Base-by-base conservation (phyloP, 2,888 invertebrate genomes). In the Meta bourneti region DNA sequence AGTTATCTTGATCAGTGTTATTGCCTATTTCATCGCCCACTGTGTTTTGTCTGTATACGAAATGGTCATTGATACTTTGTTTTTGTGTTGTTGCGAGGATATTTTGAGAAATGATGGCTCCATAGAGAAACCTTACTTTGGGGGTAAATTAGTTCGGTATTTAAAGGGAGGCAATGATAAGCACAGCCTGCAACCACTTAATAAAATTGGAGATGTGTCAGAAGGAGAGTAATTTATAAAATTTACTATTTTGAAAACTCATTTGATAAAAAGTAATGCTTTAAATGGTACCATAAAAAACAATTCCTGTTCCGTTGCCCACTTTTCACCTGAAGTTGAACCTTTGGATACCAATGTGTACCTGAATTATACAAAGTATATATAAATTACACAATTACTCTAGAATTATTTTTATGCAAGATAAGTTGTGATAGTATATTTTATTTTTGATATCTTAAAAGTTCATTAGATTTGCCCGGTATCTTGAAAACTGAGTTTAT, bases 1-100 rank as follows among this genome's bases (percentile, higher is more conserved):
- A 6, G 95, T 97, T 19, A 94, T 96, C 7, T 94, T 97, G 1
- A 96, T 96, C 49, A 96, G 96, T 89, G 93, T 97, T n/a, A 96
- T 97, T 94, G 96, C 97, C 0, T 97, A 96, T 94, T 95, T 97
- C 90, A 96, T 97, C 54, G 96, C 97, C 4, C 97, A 97, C 94
- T 96, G 96, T 94, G 97, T 97, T 94, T 96, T 97, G 93, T 96
- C 97, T 8, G 96, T 97, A 48, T 97, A 97, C 94, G 97, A 97
- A 96, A 97, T 97, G 96, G 95, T 96, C 0, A 96, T 97, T 72
- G 97, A 97, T 70, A 93, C 92, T 0, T 80, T 93, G 34, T 93
- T 93, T 69, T 51, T 93, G 52, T 93, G 93, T 72, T 85, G 87
- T 79, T 91, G 90, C 92, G 96, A 97, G 94, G 97, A 97, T 94